A percentile compares a stretch with the other conserved stretches of the same genome.
phyloP scores from a whole-genome alignment of 2,888 invertebrate species.

The Endotricha flammealis region DNA sequence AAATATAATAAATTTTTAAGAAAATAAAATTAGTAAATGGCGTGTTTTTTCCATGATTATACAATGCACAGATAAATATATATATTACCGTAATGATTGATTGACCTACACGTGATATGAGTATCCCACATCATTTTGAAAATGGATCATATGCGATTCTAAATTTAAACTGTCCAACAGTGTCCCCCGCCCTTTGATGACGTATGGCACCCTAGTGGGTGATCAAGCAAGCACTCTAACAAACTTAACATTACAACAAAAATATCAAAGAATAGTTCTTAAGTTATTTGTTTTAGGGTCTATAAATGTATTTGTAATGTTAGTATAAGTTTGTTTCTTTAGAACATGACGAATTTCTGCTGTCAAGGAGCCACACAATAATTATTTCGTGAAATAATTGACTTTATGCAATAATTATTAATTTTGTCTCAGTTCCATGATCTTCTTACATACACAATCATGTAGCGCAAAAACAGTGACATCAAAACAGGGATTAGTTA shows the following conservation, averaged over 20 bases:
- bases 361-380: conserved; percentile 38
- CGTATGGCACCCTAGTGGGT: conserved; percentile 62
- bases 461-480: too few species aligned
- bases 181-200: conserved; percentile 46
- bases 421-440: too few species aligned
- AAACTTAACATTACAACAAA: conserved; percentile 13
- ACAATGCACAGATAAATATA: too few species aligned
- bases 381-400: conserved; percentile 38
- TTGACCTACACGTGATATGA: conserved; percentile 10
- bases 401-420: background rate
- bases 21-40: too few species aligned
- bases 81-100: too few species aligned
- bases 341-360: conserved; percentile 39
- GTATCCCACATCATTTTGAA: conserved; percentile 34
- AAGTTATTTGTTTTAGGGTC: conserved; percentile 1
- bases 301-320: background rate
- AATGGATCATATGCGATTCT: conserved; percentile 52
- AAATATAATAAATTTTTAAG: too few species aligned
- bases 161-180: conserved; percentile 65
- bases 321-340: conserved; percentile 11
- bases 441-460: too few species aligned
- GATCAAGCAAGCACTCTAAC: conserved; percentile 41
- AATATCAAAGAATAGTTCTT: conserved; percentile 8
- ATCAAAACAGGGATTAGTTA: too few species aligned
- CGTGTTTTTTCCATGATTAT: too few species aligned